phyloP scores from a whole-genome alignment of 2,797 vertebrate genomes.

The Carapus acus region DNA sequence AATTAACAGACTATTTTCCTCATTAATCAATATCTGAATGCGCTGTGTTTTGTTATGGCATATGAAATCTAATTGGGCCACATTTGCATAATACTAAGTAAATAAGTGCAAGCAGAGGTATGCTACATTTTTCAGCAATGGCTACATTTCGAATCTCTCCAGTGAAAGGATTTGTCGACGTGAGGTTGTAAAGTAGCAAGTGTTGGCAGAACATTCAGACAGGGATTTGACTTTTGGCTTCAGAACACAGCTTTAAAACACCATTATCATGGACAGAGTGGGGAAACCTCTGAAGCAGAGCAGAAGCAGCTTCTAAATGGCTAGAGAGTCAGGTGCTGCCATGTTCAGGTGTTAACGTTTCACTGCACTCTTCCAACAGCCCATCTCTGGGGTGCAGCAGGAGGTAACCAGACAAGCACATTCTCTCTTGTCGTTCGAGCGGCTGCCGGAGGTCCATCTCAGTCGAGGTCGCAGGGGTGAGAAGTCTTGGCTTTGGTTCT shows the following conservation, averaged over 20 bases:
- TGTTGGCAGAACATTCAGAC: constrained; percentile 49
- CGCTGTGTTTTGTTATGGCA: constrained; percentile 35
- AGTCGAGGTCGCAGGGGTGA: constrained; percentile 75
- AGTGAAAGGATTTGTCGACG: constrained; percentile 33
- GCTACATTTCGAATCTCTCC: constrained; percentile 33
- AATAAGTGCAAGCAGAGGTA: constrained; percentile 12
- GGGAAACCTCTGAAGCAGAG: constrained; percentile 56
- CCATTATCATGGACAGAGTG: constrained; percentile 53
- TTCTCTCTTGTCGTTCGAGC: constrained; percentile 91
- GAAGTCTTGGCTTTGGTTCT: constrained; percentile 97
- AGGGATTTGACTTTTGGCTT: constrained; percentile 52
- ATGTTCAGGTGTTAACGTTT: constrained; percentile 68
- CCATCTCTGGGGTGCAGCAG: constrained; percentile 96
- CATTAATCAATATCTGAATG: constrained; percentile 30
- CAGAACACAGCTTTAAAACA: constrained; percentile 57
- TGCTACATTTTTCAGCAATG: constrained; percentile 25
- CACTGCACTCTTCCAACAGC: constrained; percentile 75
- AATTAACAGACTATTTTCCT: constrained; percentile 24
- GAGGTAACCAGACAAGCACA: constrained; percentile 90
- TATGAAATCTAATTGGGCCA: constrained; percentile 54
- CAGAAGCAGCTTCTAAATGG: constrained; percentile 56
- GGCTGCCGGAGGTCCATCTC: constrained; percentile 89
- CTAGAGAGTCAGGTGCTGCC: constrained; percentile 59
- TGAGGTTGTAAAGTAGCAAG: constrained; percentile 40
- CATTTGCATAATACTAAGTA: constrained; percentile 51